phyloP scores from a whole-genome alignment of 2,888 invertebrate genomes.

The Brachynemurus nebulosus region DNA sequence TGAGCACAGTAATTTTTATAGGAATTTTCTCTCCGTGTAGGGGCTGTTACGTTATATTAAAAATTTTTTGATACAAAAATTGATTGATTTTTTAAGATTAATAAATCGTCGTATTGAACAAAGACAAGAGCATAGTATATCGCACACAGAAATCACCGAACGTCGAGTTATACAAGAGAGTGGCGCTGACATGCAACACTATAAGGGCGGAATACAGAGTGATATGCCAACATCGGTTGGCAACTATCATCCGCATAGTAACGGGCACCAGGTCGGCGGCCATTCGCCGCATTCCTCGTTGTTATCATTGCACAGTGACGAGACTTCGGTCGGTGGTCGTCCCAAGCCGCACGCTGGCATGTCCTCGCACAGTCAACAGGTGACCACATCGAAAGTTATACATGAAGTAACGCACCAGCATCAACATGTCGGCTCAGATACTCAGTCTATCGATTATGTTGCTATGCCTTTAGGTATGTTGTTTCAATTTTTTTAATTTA shows the following conservation, averaged over 20 bases:
- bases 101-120: slow-evolving; percentile 53
- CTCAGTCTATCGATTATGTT: slow-evolving; percentile 37
- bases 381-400: slow-evolving; percentile 56
- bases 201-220: slow-evolving; percentile 36
- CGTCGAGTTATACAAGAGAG: slow-evolving; percentile 45
- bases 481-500: no score
- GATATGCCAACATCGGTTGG: slow-evolving; percentile 19
- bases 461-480: slow-evolving; percentile 33
- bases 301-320: slow-evolving; percentile 37
- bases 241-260: slow-evolving; percentile 38
- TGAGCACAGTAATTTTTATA: no score
- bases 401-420: slow-evolving; percentile 40
- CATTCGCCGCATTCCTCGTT: slow-evolving; percentile 45
- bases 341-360: slow-evolving; percentile 36
- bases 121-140: slow-evolving; percentile 51
- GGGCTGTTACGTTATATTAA: no score
- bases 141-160: slow-evolving; percentile 51
- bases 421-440: slow-evolving; percentile 40
- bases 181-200: slow-evolving; percentile 49
- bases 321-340: slow-evolving; percentile 41
- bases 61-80: no score
- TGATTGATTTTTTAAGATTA: slow-evolving; percentile 46
- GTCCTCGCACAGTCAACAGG: slow-evolving; percentile 54
- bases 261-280: slow-evolving; percentile 42
- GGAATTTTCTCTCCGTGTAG: no score